Percentiles rank a stretch among this genome's conserved stretches.
These are phyloP conservation scores for Aptenodytes patagonicus DNA, from an alignment of 2,113 vertebrate genomes.

Conservation along the genomic window DNA sequence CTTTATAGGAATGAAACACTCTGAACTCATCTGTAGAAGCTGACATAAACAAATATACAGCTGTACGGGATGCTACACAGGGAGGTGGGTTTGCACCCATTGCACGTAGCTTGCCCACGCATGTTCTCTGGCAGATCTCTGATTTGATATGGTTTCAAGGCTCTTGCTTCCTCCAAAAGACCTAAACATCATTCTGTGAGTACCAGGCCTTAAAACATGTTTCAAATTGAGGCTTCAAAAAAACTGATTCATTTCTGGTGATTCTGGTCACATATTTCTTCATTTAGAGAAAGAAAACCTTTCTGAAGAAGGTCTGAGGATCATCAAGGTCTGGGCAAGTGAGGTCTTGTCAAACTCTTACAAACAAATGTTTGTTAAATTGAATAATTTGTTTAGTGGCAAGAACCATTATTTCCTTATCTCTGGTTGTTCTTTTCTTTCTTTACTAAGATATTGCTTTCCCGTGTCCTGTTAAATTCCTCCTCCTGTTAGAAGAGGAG, in stretches of 20 bases:
- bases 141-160: neutral
- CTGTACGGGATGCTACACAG: neutral
- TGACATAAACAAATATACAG: neutral
- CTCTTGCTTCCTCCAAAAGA: neutral
- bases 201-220: neutral
- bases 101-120: neutral
- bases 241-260: neutral
- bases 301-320: constrained; percentile 3
- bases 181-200: neutral
- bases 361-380: constrained; percentile 5
- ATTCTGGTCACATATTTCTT: neutral
- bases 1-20: neutral
- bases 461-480: constrained; percentile 43
- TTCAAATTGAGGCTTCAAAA: neutral
- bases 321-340: neutral
- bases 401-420: constrained; percentile 45
- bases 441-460: constrained; percentile 44
- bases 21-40: neutral
- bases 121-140: accelerated
- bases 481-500: constrained; percentile 25
- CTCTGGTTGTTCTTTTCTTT: constrained; percentile 57
- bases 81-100: neutral
- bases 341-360: constrained; percentile 29
- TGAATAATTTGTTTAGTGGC: constrained; percentile 1
- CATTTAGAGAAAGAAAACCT: neutral